Percentiles rank a stretch among this genome's conserved stretches.
Conservation (phyloP, 35 echinoderm and acorn worm species). For the Antedon bifida region DNA sequence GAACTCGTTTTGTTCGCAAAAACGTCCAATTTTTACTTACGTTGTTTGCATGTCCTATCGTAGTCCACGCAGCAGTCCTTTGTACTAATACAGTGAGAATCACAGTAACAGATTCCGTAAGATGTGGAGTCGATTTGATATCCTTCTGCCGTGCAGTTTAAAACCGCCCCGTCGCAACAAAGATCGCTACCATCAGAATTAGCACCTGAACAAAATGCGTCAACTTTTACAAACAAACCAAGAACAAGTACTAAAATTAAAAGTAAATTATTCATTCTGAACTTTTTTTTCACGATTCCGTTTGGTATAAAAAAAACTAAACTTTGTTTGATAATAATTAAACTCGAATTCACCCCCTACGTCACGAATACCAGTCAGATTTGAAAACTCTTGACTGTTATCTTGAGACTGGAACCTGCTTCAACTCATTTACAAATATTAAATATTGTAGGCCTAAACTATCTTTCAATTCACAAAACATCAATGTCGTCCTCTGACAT, state of each 20-base stretch:
- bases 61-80: constrained; percentile 75
- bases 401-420: no score
- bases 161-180: constrained; percentile 50
- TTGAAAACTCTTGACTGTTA: no score
- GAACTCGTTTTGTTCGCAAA: no score
- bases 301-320: no score
- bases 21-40: neutral
- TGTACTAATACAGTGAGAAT: constrained; percentile 32
- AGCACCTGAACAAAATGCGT: constrained; percentile 19
- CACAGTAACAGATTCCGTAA: constrained; percentile 61
- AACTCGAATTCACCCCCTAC: no score
- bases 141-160: constrained; percentile 38
- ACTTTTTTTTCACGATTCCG: neutral
- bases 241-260: neutral
- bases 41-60: constrained; percentile 17
- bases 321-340: no score
- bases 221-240: neutral
- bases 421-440: no score
- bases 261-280: neutral
- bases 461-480: no score
- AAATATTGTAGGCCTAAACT: no score
- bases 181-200: constrained; percentile 34
- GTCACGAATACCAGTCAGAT: no score
- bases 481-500: neutral
- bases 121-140: neutral